phyloP scores from a whole-genome alignment of 2,113 vertebrate species.

The Tinamus guttatus region DNA sequence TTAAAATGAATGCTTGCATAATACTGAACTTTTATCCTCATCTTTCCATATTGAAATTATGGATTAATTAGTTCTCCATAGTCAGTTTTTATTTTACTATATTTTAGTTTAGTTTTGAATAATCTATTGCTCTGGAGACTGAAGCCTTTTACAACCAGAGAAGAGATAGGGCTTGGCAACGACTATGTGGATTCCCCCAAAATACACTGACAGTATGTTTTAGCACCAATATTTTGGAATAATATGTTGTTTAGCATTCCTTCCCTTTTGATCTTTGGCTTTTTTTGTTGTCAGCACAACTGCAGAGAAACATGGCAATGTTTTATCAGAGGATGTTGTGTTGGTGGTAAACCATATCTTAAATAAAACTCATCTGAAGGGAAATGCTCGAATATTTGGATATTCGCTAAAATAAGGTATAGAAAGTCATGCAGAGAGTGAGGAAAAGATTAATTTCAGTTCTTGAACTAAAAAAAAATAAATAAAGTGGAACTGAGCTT shows the following conservation, averaged over 20 bases:
- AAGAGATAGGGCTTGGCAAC: not conserved
- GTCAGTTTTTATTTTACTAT: not conserved
- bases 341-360: not conserved
- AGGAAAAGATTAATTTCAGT: not conserved
- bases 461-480: not conserved
- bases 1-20: not conserved
- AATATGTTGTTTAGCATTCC: not conserved
- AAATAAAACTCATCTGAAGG: not conserved
- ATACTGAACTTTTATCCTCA: not conserved
- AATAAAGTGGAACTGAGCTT: not conserved
- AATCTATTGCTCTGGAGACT: not conserved
- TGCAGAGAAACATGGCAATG: not conserved
- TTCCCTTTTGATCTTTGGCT: conserved; percentile 8
- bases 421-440: not conserved
- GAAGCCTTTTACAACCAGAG: not conserved
- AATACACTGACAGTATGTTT: not conserved
- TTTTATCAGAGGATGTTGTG: not conserved
- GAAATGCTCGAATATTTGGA: not conserved
- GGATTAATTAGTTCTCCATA: not conserved
- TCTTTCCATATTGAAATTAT: not conserved
- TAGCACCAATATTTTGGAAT: not conserved
- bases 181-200: not conserved
- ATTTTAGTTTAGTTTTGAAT: not conserved
- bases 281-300: not conserved
- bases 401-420: not conserved